Conservation (phyloP, 2,797 vertebrate genomes). For the Pangasius sanitwongsei region DNA sequence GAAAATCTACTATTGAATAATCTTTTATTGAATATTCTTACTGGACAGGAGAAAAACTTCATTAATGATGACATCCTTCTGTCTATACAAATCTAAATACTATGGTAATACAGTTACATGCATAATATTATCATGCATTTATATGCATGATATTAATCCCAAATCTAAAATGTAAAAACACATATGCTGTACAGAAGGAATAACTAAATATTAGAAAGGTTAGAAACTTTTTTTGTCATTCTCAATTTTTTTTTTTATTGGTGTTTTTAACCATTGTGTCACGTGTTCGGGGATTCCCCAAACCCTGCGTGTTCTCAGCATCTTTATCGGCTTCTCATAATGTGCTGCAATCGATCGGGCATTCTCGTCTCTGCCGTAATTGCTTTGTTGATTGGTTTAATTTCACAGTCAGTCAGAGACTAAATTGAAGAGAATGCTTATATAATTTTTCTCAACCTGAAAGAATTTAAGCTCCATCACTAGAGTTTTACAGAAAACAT, state of each 20-base stretch:
- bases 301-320: slow-evolving; percentile 50
- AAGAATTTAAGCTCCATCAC: slow-evolving; percentile 54
- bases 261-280: background rate
- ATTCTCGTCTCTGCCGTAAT: slow-evolving; percentile 50
- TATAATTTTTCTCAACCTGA: slow-evolving; percentile 56
- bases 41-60: background rate
- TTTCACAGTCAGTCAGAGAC: slow-evolving; percentile 58
- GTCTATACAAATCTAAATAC: background rate
- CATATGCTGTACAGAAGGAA: background rate
- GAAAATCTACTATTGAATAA: background rate
- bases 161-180: background rate
- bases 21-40: background rate
- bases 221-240: background rate
- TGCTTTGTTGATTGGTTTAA: slow-evolving; percentile 60
- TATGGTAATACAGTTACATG: background rate
- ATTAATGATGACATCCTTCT: background rate
- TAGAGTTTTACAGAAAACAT: slow-evolving; percentile 22
- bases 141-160: background rate
- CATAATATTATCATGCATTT: background rate
- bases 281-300: slow-evolving; percentile 44
- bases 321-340: slow-evolving; percentile 57
- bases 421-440: slow-evolving; percentile 52
- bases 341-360: slow-evolving; percentile 53
- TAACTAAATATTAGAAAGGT: background rate
- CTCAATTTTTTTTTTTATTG: background rate